Conservation (phyloP, 2,797 vertebrate genomes). For the Bovichtus diacanthus region DNA sequence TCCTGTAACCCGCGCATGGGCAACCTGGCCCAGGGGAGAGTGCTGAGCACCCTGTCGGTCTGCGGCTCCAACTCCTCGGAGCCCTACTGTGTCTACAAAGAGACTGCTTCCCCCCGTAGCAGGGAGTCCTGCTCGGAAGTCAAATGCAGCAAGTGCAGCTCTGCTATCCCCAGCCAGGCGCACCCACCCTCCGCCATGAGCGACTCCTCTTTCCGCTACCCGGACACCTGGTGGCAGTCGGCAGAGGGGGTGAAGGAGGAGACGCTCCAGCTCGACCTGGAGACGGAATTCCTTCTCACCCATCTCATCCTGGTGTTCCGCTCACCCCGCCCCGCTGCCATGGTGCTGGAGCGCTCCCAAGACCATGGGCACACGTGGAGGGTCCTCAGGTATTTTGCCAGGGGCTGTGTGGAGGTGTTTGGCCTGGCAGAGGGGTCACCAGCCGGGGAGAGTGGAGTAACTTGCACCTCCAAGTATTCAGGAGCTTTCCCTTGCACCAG, state of each 20-base stretch:
- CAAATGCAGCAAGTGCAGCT: constrained; percentile 87
- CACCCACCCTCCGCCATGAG: constrained; percentile 92
- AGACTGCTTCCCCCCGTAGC: constrained; percentile 34
- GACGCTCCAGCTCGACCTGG: constrained; percentile 91
- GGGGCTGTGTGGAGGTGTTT: constrained; percentile 89
- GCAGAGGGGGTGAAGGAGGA: constrained; percentile 84
- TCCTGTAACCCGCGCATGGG: constrained; percentile 97
- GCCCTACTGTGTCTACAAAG: constrained; percentile 84
- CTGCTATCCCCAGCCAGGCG: constrained; percentile 78
- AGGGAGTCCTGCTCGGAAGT: constrained; percentile 52
- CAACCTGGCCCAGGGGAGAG: constrained; percentile 90
- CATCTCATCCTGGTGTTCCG: constrained; percentile 96
- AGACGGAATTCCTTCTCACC: constrained; percentile 93
- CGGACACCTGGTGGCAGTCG: constrained; percentile 96
- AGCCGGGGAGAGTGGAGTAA: constrained; percentile 61
- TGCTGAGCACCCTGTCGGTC: constrained; percentile 84
- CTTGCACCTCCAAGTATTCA: constrained; percentile 95
- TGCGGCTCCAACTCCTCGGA: constrained; percentile 88
- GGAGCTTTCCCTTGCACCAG: constrained; percentile 91
- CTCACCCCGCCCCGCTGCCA: constrained; percentile 92
- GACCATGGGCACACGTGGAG: constrained; percentile 92
- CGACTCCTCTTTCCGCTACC: constrained; percentile 92
- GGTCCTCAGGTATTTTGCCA: constrained; percentile 90
- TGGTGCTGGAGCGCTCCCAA: constrained; percentile 94
- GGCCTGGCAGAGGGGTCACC: constrained; percentile 84